Conservation (phyloP, 2,113 vertebrate genomes). For the Daphoenositta chrysoptera region DNA sequence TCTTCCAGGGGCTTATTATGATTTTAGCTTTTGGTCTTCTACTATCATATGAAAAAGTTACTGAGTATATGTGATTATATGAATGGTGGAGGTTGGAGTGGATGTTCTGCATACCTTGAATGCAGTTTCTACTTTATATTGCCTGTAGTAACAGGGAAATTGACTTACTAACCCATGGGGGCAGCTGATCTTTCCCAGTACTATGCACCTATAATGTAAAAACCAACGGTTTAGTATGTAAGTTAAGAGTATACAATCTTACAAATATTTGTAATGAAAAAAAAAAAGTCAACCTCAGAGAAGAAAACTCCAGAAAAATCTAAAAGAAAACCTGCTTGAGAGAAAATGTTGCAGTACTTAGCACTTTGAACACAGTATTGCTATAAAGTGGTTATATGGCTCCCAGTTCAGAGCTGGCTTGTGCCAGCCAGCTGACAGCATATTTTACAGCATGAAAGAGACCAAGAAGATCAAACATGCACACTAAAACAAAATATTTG, state of each 20-base stretch:
- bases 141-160: not conserved
- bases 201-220: not conserved
- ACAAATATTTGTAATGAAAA: not conserved
- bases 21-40: not conserved
- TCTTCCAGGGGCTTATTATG: not conserved
- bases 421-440: not conserved
- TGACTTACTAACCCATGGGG: not conserved
- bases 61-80: not conserved
- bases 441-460: not conserved
- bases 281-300: not conserved
- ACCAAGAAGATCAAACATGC: not conserved
- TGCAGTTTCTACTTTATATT: not conserved
- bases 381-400: not conserved
- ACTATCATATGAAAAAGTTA: not conserved
- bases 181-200: not conserved
- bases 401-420: not conserved
- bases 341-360: not conserved
- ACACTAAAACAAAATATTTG: not conserved
- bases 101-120: not conserved
- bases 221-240: not conserved
- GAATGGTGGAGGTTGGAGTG: not conserved
- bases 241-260: not conserved
- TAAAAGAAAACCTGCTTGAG: not conserved
- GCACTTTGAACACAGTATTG: not conserved
- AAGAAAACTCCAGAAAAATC: not conserved